Percentiles rank a stretch among this genome's conserved stretches.
Evolutionary conservation across 2,797 vertebrate genomes (phyloP).

Genomic region (Taeniopygia guttata): DNA sequence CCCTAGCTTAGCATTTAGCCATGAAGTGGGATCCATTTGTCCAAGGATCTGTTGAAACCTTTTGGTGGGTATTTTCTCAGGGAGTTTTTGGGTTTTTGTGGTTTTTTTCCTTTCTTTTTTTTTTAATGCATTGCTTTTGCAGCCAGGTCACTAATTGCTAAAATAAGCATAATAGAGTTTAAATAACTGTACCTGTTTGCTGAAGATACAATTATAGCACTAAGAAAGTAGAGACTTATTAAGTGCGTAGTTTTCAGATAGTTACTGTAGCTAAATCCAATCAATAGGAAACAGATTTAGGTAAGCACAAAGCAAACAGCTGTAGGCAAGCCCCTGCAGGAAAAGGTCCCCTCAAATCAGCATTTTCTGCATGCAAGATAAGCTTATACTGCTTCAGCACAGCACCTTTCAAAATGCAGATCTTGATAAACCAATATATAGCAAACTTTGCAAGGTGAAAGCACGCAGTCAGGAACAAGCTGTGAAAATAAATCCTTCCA

Average conservation of each 20-base stretch:
- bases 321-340: background rate
- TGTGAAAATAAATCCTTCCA: constrained; percentile 49
- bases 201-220: background rate
- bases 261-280: background rate
- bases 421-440: constrained; percentile 13
- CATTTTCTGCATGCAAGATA: background rate
- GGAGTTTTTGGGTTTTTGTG: background rate
- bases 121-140: background rate
- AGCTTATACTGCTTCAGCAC: background rate
- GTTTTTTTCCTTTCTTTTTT: background rate
- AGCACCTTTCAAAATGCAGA: constrained; percentile 3
- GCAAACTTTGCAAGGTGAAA: constrained; percentile 13
- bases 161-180: background rate
- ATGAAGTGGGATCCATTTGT: background rate
- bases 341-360: background rate
- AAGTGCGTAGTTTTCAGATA: background rate
- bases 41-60: background rate
- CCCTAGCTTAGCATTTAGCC: background rate
- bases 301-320: background rate
- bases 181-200: background rate
- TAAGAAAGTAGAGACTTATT: background rate
- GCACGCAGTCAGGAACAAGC: constrained; percentile 25
- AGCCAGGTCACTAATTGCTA: background rate
- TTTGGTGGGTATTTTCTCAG: background rate
- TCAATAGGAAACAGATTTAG: constrained; percentile 17